Conservation (phyloP, 2,888 invertebrate species). For the Drosophila pseudotalamancana region DNA sequence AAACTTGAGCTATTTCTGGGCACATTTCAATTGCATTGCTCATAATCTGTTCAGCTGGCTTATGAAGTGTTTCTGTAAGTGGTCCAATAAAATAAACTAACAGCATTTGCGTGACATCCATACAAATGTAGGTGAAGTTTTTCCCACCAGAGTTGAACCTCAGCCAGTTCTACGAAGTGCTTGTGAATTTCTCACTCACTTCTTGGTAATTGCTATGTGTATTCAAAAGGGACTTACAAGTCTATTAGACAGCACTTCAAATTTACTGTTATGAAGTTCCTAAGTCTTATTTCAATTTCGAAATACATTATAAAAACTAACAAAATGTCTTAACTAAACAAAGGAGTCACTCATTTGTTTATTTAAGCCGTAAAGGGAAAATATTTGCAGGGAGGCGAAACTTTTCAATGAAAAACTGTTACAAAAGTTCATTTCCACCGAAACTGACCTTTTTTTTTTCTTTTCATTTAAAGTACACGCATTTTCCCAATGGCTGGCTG, state of each 20-base stretch:
- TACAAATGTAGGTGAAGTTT: constrained; percentile 21
- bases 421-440: constrained; percentile 17
- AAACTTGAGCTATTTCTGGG: constrained; percentile 28
- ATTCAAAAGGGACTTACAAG: constrained; percentile 8
- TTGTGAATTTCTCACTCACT: constrained; percentile 4
- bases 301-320: not conserved
- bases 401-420: constrained; percentile 13
- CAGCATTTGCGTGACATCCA: constrained; percentile 66
- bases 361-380: not conserved
- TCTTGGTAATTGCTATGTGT: constrained; percentile 28
- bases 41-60: not conserved
- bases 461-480: not conserved
- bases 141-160: constrained; percentile 1
- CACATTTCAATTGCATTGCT: constrained; percentile 22
- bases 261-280: not conserved
- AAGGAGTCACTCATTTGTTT: constrained; percentile 12
- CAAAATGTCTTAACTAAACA: not conserved
- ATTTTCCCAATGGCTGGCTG: not conserved
- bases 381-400: constrained; percentile 14
- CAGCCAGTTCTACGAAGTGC: constrained; percentile 6
- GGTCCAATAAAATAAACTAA: constrained; percentile 55
- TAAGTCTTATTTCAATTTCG: too few species aligned
- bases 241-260: constrained; percentile 18
- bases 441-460: not conserved
- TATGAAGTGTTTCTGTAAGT: constrained; percentile 27